phyloP scores from a whole-genome alignment of 2,888 invertebrate genomes.

The Rhorus exstirpatorius region DNA sequence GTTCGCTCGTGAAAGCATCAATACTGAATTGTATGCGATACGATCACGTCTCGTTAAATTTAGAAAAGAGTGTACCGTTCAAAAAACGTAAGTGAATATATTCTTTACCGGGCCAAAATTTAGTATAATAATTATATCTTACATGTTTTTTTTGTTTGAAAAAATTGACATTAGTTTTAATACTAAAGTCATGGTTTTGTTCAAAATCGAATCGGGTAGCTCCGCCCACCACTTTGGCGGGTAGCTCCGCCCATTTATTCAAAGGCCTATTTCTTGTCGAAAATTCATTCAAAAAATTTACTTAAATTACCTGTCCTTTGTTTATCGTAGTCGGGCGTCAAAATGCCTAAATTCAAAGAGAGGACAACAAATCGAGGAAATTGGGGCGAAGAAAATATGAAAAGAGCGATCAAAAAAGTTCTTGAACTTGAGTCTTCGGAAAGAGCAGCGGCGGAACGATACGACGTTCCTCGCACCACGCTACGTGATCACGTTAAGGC shows the following conservation, averaged over 20 bases:
- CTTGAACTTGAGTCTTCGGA: background rate
- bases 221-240: background rate
- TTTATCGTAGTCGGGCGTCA: too few species aligned
- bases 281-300: constrained; percentile 1
- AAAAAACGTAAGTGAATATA: constrained; percentile 15
- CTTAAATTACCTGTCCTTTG: too few species aligned
- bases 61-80: too few species aligned
- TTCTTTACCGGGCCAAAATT: constrained; percentile 6
- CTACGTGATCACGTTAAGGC: background rate
- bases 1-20: background rate
- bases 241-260: constrained; percentile 6
- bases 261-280: constrained; percentile 8
- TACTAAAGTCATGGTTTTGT: background rate
- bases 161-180: constrained; percentile 12
- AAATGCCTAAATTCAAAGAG: background rate
- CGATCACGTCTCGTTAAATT: background rate
- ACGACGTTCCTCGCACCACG: background rate
- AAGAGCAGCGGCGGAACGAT: background rate
- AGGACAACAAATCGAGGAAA: background rate
- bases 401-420: too few species aligned
- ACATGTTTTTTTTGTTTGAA: background rate
- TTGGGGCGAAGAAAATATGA: background rate
- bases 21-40: background rate
- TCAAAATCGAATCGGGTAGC: constrained; percentile 10
- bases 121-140: constrained; percentile 16